Conservation (phyloP, 2,888 invertebrate genomes). For the Drosophila helvetica region DNA sequence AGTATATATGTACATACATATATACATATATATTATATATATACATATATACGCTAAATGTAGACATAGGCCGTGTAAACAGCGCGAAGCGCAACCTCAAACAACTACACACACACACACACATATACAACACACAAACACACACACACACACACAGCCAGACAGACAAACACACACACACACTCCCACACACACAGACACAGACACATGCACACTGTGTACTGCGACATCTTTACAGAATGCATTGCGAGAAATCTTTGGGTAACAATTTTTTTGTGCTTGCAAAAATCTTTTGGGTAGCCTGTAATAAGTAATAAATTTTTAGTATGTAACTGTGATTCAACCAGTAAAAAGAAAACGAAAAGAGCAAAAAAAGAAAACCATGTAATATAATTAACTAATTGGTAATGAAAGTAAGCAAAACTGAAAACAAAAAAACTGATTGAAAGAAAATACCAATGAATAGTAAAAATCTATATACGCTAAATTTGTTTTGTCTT, state of each 20-base stretch:
- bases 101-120: slow-evolving; percentile 36
- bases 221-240: slow-evolving; percentile 59
- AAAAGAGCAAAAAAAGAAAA: slow-evolving; percentile 49
- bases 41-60: slow-evolving; percentile 68
- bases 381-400: slow-evolving; percentile 73
- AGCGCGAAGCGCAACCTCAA: slow-evolving; percentile 75
- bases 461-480: slow-evolving; percentile 48
- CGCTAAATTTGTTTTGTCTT: slow-evolving; percentile 28
- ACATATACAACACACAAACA: slow-evolving; percentile 21
- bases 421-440: slow-evolving; percentile 30
- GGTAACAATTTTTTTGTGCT: slow-evolving; percentile 60
- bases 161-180: slow-evolving; percentile 10
- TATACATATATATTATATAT: slow-evolving; percentile 23
- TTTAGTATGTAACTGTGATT: slow-evolving; percentile 80
- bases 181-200: slow-evolving; percentile 10
- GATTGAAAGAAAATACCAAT: slow-evolving; percentile 51
- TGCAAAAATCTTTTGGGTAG: slow-evolving; percentile 66
- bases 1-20: slow-evolving; percentile 4
- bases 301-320: slow-evolving; percentile 71
- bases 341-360: slow-evolving; percentile 45
- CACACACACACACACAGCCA: slow-evolving; percentile 24
- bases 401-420: slow-evolving; percentile 65
- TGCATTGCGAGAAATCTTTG: slow-evolving; percentile 71
- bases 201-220: slow-evolving; percentile 35
- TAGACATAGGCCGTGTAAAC: slow-evolving; percentile 80